A percentile compares a stretch with the other conserved stretches of the same genome.
Evolutionary conservation across 2,888 invertebrate genomes (phyloP).

Genomic region (Latrodectus elegans): DNA sequence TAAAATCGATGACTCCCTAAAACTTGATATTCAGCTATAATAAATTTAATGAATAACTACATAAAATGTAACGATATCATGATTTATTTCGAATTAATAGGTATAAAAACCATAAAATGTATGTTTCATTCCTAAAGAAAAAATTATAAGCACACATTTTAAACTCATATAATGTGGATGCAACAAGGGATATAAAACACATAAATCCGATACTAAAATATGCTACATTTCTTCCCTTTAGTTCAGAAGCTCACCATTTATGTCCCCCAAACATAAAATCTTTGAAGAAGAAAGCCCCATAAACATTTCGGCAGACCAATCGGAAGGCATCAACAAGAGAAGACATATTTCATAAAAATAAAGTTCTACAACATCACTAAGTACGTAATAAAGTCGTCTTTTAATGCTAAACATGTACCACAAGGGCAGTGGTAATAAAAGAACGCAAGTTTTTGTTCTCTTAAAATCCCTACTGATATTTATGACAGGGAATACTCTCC

Average conservation of each 20-base stretch:
- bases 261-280: slow-evolving; percentile 38
- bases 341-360: slow-evolving; percentile 58
- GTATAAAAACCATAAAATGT: no score
- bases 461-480: slow-evolving; percentile 21
- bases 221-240: not conserved
- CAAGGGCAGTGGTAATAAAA: slow-evolving; percentile 18
- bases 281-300: slow-evolving; percentile 19
- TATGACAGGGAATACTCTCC: slow-evolving; percentile 9
- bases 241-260: slow-evolving; percentile 11
- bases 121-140: not conserved
- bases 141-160: not conserved
- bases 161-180: not conserved
- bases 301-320: slow-evolving; percentile 44
- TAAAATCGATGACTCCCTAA: no score
- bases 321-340: slow-evolving; percentile 27
- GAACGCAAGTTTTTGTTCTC: slow-evolving; percentile 27
- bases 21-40: no score
- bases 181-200: no score
- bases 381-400: slow-evolving; percentile 51
- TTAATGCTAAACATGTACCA: slow-evolving; percentile 29
- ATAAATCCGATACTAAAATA: no score
- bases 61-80: no score
- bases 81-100: no score
- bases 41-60: no score
- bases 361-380: slow-evolving; percentile 44